A percentile compares a stretch with the other conserved stretches of the same genome.
These are phyloP conservation scores for Nesogale talazaci DNA, from an alignment of 2,113 vertebrate genomes.

Conservation along the genomic window DNA sequence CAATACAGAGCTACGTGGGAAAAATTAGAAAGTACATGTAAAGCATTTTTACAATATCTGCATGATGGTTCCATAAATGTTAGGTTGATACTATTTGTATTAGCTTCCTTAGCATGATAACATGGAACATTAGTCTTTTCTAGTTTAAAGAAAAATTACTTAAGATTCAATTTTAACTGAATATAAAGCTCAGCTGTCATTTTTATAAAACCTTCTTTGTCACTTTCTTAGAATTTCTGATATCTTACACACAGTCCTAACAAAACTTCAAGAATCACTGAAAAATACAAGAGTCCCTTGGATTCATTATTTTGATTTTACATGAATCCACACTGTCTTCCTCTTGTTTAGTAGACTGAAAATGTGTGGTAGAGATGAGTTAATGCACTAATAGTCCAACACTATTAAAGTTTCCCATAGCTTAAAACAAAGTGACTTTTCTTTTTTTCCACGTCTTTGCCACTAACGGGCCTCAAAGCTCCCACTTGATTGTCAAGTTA, in stretches of 20 bases:
- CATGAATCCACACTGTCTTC: slow-evolving; percentile 26
- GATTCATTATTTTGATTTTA: slow-evolving; percentile 60
- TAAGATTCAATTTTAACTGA: slow-evolving; percentile 24
- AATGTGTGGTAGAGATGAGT: slow-evolving; percentile 31
- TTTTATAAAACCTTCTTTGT: not conserved
- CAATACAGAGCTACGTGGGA: not conserved
- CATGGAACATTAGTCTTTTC: not conserved
- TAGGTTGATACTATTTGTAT: not conserved
- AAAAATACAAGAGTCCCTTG: slow-evolving; percentile 37
- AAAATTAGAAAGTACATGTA: not conserved
- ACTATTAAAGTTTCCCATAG: slow-evolving; percentile 54
- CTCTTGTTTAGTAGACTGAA: slow-evolving; percentile 62
- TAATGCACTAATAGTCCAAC: slow-evolving; percentile 18
- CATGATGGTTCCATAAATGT: not conserved
- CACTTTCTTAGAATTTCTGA: slow-evolving; percentile 16
- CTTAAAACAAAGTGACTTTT: slow-evolving; percentile 56
- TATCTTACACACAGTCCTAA: not conserved
- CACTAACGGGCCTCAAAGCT: slow-evolving; percentile 47
- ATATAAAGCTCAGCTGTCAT: not conserved
- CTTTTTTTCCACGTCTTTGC: slow-evolving; percentile 30
- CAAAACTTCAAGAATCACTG: not conserved
- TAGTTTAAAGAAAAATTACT: slow-evolving; percentile 45
- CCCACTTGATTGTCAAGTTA: slow-evolving; percentile 13
- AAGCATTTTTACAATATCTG: not conserved
- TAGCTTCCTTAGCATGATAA: not conserved